Base-by-base conservation (phyloP, 2,888 invertebrate genomes). In the Sialis fuliginosa region DNA sequence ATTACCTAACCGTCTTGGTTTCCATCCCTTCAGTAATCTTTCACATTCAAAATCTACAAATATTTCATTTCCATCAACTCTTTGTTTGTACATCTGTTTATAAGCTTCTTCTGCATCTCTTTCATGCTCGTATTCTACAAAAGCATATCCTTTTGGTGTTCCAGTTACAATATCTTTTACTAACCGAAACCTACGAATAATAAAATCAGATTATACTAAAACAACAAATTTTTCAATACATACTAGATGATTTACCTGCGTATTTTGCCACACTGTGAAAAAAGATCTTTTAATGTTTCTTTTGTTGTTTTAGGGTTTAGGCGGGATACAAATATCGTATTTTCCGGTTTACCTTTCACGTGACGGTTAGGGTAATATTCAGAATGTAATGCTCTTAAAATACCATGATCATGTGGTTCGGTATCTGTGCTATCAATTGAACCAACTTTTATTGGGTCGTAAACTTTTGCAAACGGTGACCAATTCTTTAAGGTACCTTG, bases 351-450 rank as follows among this genome's bases (percentile, higher is more conserved):
- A 7, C 85, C 82, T 57, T 72, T 72, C 3, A 83, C 75, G 52
- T 71, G 69, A 54, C 73, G 71, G 54, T 80, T 78, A 5, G 81
- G 77, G 6, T 64, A 63, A 55, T 84, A 85, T 48, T 73, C 71
- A 0, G 83, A 71, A 54, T 71, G 64, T 39, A 82, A 59, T 1
- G 90, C 90, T 54, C 88, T 68, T 9, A 77, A 59, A 13, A 91
- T 69, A 2, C 74, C 90, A 52, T 72, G 75, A 58, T 91, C 91
- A 55, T 91, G 91, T 0, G 90, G 84, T 48, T 76, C 77, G 0
- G 70, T 72, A 58, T 90, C 89, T 1, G 87, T 89, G 56, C 88
- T 83, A 66, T 91, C 90, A 43, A 90, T 89, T 48, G 89, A 89
- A 6, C 87, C 90, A 48, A 82, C 79, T 67, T 80, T 79, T 46